phyloP scores from a whole-genome alignment of 1,140 invertebrate genomes.

The Psix sp. region DNA sequence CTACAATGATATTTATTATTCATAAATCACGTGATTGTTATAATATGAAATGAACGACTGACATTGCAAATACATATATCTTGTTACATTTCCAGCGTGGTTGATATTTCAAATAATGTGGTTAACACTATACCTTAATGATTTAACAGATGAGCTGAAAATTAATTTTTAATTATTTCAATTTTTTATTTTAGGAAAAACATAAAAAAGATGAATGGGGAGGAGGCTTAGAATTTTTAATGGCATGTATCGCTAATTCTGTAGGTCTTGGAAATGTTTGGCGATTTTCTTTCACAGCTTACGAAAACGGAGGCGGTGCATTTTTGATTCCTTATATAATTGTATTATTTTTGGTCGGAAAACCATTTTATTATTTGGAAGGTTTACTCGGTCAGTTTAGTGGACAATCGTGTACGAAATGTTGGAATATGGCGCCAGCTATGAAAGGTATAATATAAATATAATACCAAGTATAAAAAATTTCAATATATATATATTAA shows the following conservation, averaged over 20 bases:
- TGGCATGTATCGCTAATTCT: conserved; percentile 91
- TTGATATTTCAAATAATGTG: too few relatives aligned
- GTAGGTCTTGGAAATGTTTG: conserved; percentile 93
- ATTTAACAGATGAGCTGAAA: too few relatives aligned
- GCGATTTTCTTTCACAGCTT: conserved; percentile 92
- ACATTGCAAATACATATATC: too few relatives aligned
- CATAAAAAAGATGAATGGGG: conserved; percentile 83
- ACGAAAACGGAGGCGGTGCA: conserved; percentile 90
- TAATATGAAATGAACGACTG: too few relatives aligned
- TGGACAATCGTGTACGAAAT: conserved; percentile 83
- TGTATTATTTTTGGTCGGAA: conserved; percentile 88
- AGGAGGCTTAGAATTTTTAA: conserved; percentile 90
- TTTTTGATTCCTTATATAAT: conserved; percentile 92
- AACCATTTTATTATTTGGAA: conserved; percentile 94
- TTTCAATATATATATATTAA: too few relatives aligned
- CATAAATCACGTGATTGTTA: too few relatives aligned
- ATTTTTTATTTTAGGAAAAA: conserved; percentile 4
- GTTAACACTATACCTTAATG: too few relatives aligned
- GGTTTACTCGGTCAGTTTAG: conserved; percentile 88
- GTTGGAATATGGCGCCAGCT: conserved; percentile 75
- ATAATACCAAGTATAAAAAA: too few relatives aligned
- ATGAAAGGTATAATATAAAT: conserved; percentile 85
- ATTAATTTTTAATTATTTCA: too few relatives aligned
- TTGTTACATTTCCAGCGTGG: too few relatives aligned
- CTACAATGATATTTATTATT: too few relatives aligned